Conservation (phyloP, 2,888 invertebrate genomes). For the Polylopha cassiicola region DNA sequence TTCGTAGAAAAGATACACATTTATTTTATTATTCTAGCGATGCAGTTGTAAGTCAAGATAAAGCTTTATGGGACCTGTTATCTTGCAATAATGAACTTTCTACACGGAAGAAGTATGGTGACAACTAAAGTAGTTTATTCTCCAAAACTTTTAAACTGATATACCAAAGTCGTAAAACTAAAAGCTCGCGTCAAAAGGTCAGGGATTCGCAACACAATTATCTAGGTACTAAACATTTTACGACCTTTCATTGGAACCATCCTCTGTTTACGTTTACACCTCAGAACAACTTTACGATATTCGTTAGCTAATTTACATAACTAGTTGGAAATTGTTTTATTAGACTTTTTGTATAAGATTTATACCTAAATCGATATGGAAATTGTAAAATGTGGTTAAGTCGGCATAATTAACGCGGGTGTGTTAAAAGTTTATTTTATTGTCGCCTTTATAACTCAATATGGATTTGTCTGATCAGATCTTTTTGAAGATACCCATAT, state of each 20-base stretch:
- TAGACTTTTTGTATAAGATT: conserved; percentile 31
- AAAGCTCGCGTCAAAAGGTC: conserved; percentile 8
- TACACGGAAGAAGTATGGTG: conserved; percentile 29
- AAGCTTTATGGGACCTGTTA: conserved; percentile 67
- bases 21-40: conserved; percentile 69
- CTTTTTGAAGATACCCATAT: conserved; percentile 9
- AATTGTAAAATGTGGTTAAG: conserved; percentile 27
- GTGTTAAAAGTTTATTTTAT: conserved; percentile 49
- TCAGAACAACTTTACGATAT: conserved; percentile 23
- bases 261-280: conserved; percentile 14
- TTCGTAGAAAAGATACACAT: conserved; percentile 70
- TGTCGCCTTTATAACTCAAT: conserved; percentile 27
- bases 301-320: conserved; percentile 42
- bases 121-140: conserved; percentile 12
- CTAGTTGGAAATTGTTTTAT: conserved; percentile 32
- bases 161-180: conserved; percentile 12
- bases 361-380: conserved; percentile 37
- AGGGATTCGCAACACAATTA: conserved; percentile 13
- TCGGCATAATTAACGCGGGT: conserved; percentile 47
- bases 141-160: background rate
- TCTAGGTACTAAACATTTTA: conserved; percentile 6
- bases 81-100: conserved; percentile 62
- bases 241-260: conserved; percentile 12
- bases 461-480: conserved; percentile 7
- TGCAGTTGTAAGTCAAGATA: conserved; percentile 59